Evolutionary conservation across 2,888 invertebrate species (phyloP), one percentile per base, ranked within the genome.

Genomic region (Blastobasis adustella): DNA sequence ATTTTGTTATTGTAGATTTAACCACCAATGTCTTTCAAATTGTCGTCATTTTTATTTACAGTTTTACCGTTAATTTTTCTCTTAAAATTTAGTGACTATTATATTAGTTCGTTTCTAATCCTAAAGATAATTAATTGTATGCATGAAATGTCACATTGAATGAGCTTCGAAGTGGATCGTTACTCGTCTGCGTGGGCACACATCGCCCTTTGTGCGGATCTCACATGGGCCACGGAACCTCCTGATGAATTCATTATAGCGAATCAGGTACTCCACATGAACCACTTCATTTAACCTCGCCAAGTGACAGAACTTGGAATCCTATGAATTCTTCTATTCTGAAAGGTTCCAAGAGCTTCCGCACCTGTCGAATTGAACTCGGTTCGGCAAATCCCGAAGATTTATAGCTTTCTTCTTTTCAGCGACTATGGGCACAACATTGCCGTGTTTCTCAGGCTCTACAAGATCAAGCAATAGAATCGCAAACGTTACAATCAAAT

Each of bases 161-260:
- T 88, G 87, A 88, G 71, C 86, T 84, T 84, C 86, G 85, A 85
- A 67, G 84, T 82, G 82, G 87, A 86, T 80, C 82, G 82, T 61
- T 75, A 78, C 64, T 76, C 79, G 70, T 81, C 85, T 75, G 78
- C 85, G 71, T 88, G 87, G 88, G 88, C 84, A 73, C 86, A 85
- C 66, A 79, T 87, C 69, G 88, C 86, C 86, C 86, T 86, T 57
- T 86, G 86, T 82, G 87, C 88, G 71, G 86, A 88, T 79, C 79
- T 83, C 73, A 88, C 88, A 69, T 88, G 88, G 88, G 77, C 82
- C 63, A 71, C 78, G 57, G 83, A 87, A 75, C 81, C 84, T 59
- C 86, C 83, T 46, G 87, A 88, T 82, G 87, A 84, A 57, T 88
- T 82, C 66, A 79, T 82, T 63, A 73, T 84, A 76, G 84, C 87